Conservation (phyloP, 1,140 invertebrate species). For the Tyrophagus putrescentiae region DNA sequence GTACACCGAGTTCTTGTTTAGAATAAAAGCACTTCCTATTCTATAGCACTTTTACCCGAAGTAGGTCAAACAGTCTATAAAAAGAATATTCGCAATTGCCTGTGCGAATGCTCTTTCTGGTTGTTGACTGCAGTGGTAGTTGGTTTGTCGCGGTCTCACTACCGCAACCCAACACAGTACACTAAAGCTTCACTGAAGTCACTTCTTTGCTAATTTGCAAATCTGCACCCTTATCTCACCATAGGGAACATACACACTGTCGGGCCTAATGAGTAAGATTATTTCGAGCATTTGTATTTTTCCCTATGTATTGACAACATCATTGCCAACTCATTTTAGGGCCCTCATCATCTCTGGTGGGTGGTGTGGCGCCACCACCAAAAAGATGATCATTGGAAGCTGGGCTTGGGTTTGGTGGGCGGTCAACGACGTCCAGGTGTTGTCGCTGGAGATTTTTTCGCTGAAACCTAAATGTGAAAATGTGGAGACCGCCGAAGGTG, state of each 20-base stretch:
- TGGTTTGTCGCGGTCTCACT: background rate
- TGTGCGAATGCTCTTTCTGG: no score
- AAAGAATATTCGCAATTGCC: slow-evolving; percentile 16
- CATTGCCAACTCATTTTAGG: no score
- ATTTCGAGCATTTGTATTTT: no score
- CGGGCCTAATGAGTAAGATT: slow-evolving; percentile 84
- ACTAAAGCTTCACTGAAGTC: no score
- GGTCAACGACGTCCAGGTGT: slow-evolving; percentile 74
- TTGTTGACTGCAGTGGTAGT: background rate
- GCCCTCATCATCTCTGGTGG: slow-evolving; percentile 80
- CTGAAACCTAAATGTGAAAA: slow-evolving; percentile 86
- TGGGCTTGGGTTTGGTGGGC: slow-evolving; percentile 97
- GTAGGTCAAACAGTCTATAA: background rate
- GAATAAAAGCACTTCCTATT: background rate
- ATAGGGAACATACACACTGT: slow-evolving; percentile 94
- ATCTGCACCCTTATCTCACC: background rate
- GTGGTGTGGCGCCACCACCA: slow-evolving; percentile 25
- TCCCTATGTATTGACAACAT: no score
- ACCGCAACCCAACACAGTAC: background rate
- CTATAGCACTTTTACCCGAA: background rate
- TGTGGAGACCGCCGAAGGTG: slow-evolving; percentile 87
- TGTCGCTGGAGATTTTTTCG: slow-evolving; percentile 65
- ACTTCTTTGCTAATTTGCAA: background rate
- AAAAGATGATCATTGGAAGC: slow-evolving; percentile 67
- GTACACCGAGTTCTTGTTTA: background rate